Evolutionary conservation across 2,797 vertebrate species (phyloP), one percentile per base, ranked within the genome.

Genomic region (Cynopterus sphinx): DNA sequence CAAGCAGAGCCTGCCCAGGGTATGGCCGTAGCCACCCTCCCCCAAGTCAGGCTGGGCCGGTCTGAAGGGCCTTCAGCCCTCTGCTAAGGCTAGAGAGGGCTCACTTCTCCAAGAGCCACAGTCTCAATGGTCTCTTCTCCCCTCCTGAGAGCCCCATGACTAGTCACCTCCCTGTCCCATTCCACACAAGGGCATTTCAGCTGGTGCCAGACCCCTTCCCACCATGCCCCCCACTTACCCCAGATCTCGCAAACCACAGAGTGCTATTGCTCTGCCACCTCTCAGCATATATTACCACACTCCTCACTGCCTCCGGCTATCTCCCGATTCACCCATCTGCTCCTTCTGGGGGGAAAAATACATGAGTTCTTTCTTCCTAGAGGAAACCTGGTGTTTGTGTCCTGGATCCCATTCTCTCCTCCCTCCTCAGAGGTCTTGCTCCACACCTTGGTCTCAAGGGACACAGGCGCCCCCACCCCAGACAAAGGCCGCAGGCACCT

Each of bases 1-100:
- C n/a, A 15, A 13, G 57, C 8, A 28, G 31, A 73, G 33, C 4
- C 51, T 13, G 9, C 46, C n/a, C 28, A 5, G 41, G 7, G 4
- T 12, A 9, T 0, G 0, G 22, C 33, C 51, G 11, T 0, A 31
- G 17, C 11, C 0, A 0, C 9, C 59, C 49, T 33, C 55, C 28
- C 22, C 4, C 6, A 12, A n/a, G 16, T 9, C 59, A 21, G 87
- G 41, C 22, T 51, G 10, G 59, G 22, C 1, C 0, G 0, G 12
- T 61, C 10, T 5, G 17, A 46, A 43, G 24, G 26, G 39, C 13
- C 59, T 49, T 39, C 16, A 55, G 61, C 6, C 12, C 6, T 51
- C 0, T 9, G 39, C 31, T 24, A 12, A 90, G 78, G 67, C 59
- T 3, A 10, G 31, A 21, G 13, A 13, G 0, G 1, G 21, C 3